A percentile compares a stretch with the other conserved stretches of the same genome.
Evolutionary conservation across 2,113 vertebrate species (phyloP).

Genomic region (Astur gentilis): DNA sequence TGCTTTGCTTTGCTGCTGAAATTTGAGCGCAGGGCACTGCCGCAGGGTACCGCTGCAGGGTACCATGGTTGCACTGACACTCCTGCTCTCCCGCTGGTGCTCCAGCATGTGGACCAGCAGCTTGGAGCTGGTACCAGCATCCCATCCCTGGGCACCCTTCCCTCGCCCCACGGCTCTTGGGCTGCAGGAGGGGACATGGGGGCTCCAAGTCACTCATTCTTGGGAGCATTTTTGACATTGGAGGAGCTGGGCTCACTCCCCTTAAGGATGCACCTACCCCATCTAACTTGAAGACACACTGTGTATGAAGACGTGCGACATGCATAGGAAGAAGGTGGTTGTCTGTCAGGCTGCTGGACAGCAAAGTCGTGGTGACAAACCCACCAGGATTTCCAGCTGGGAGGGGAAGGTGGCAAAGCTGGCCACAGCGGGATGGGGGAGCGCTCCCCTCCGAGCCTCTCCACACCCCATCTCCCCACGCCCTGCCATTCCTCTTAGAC

Average conservation of each 20-base stretch:
- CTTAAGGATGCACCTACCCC: background rate
- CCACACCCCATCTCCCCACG: rapidly evolving
- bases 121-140: background rate
- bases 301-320: rapidly evolving
- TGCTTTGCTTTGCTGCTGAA: background rate
- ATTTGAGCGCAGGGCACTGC: rapidly evolving
- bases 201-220: background rate
- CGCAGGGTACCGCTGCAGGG: rapidly evolving
- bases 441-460: background rate
- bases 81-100: background rate
- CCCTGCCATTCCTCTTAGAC: background rate
- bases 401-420: background rate
- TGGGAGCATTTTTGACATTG: rapidly evolving
- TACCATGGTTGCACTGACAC: rapidly evolving
- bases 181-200: background rate
- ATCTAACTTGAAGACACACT: rapidly evolving
- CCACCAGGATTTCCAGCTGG: background rate
- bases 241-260: background rate
- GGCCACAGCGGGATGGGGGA: background rate
- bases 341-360: background rate
- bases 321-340: background rate
- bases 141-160: background rate
- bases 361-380: background rate
- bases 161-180: rapidly evolving
- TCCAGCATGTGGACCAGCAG: background rate